Evolutionary conservation across 1,140 invertebrate genomes (phyloP), one percentile per base, ranked within the genome.

Genomic region (Pseudomyrmex dendroicus): DNA sequence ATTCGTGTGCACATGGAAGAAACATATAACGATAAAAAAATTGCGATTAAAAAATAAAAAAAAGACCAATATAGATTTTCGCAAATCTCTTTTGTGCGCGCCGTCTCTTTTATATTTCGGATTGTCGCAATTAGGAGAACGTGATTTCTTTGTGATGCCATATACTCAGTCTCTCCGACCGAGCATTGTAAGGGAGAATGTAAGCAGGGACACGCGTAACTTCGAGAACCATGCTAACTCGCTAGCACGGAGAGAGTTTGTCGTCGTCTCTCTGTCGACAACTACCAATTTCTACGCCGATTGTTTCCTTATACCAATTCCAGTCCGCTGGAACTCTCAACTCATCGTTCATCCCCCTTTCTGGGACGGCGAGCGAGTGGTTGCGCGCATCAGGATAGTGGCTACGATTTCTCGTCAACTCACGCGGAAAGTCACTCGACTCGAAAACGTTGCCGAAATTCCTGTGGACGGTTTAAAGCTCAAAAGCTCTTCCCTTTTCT

Each of bases 221-320:
- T 61, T 63, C 46, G 13, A 13, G 22, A 20, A 73, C 54, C 67
- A 88, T 88, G 72, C 76, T 84, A 86, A 89, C 80, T 86, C 80
- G 50, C 5, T 68, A 76, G 59, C 72, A 44, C 66, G 70, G 17
- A 20, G 82, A 61, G 82, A 61, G 84, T 84, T 85, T 84, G 86
- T 84, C 84, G 80, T 63, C 22, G 10, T 72, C 20, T 80, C 52
- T 56, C 66, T 0, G 20, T 59, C 13, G 62, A 56, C 88, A 87
- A 90, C 85, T 86, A 85, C 76, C 89, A 82, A 91, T 91, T 90
- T 90, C 89, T 89, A 91, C 90, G 87, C 88, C 91, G 83, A 91
- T 90, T 91, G 88, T 91, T 88, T 89, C 84, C 84, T 89, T 88
- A 88, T 86, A 87, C 77, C 72, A 74, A 86, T 86, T 56, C 54